These are phyloP conservation scores for Anthophora plumipes DNA, from an alignment of 2,888 invertebrate species.

Conservation along the genomic window DNA sequence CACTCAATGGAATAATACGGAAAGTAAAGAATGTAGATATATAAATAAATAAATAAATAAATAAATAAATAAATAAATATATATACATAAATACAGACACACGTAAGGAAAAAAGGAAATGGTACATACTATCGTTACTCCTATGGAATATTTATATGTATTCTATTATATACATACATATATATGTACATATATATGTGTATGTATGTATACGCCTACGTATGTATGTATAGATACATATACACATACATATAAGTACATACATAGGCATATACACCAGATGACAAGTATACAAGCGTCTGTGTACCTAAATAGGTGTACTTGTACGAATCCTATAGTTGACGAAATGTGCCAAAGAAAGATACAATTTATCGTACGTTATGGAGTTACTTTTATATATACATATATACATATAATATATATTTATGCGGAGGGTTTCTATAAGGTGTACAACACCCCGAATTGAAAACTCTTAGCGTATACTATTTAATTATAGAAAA, in stretches of 20 bases:
- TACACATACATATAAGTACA: constrained; percentile 48
- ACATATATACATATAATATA: constrained; percentile 63
- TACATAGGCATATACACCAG: constrained; percentile 45
- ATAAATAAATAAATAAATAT: constrained; percentile 63
- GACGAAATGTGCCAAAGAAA: constrained; percentile 79
- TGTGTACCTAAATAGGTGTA: constrained; percentile 55
- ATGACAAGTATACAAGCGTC: constrained; percentile 54
- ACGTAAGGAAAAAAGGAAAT: constrained; percentile 28
- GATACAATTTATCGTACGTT: constrained; percentile 75
- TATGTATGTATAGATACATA: too few species aligned
- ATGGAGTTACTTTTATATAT: constrained; percentile 74
- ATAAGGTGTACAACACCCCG: constrained; percentile 36
- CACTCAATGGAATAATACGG: constrained; percentile 70
- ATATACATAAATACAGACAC: constrained; percentile 46
- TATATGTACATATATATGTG: constrained; percentile 43
- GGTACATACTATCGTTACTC: constrained; percentile 67
- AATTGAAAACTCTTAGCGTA: constrained; percentile 21
- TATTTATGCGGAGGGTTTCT: constrained; percentile 57
- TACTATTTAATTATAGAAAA: constrained; percentile 11
- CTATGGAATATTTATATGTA: constrained; percentile 76
- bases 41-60: constrained; percentile 56
- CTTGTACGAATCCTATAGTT: constrained; percentile 64
- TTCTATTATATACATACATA: constrained; percentile 49
- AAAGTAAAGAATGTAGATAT: constrained; percentile 73
- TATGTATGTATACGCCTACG: too few species aligned